Percentiles rank a stretch among this genome's conserved stretches.
Conservation (phyloP, 1,140 invertebrate genomes). For the Drosophila oshimai region DNA sequence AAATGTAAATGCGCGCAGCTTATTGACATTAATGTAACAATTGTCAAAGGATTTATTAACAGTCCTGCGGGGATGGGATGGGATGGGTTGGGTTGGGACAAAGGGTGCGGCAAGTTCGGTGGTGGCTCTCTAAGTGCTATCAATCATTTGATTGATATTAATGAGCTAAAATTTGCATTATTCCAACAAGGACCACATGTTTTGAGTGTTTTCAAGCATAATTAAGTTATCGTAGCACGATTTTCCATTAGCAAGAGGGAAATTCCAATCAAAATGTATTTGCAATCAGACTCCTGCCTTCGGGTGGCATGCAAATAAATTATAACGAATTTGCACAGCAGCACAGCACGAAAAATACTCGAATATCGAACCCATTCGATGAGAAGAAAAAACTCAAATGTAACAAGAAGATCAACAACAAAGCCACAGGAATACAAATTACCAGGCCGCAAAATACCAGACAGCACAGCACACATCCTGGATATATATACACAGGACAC, state of each 20-base stretch:
- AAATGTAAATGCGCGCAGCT: conserved; percentile 72
- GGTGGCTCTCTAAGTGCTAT: conserved; percentile 50
- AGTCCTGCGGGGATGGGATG: conserved; percentile 18
- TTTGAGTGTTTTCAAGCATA: conserved; percentile 51
- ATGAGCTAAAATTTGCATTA: conserved; percentile 81
- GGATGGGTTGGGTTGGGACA: background rate
- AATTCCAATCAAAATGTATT: conserved; percentile 1
- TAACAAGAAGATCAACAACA: conserved; percentile 75
- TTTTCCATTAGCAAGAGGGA: conserved; percentile 40
- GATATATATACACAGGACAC: background rate
- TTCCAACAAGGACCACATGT: conserved; percentile 53
- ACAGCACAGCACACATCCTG: conserved; percentile 30
- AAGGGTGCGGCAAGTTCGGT: conserved; percentile 7
- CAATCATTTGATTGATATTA: conserved; percentile 82
- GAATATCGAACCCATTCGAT: conserved; percentile 10
- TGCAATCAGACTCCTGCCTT: background rate
- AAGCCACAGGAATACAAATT: conserved; percentile 77
- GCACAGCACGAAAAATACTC: background rate
- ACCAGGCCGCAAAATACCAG: conserved; percentile 55
- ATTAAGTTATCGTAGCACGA: conserved; percentile 56
- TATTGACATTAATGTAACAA: conserved; percentile 83
- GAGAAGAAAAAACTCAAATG: conserved; percentile 38
- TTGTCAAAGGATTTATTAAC: conserved; percentile 82
- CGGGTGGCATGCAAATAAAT: conserved; percentile 27
- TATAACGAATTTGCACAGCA: conserved; percentile 50